Evolutionary conservation across 2,797 vertebrate genomes (phyloP).

Genomic region (Denticeps clupeoides): DNA sequence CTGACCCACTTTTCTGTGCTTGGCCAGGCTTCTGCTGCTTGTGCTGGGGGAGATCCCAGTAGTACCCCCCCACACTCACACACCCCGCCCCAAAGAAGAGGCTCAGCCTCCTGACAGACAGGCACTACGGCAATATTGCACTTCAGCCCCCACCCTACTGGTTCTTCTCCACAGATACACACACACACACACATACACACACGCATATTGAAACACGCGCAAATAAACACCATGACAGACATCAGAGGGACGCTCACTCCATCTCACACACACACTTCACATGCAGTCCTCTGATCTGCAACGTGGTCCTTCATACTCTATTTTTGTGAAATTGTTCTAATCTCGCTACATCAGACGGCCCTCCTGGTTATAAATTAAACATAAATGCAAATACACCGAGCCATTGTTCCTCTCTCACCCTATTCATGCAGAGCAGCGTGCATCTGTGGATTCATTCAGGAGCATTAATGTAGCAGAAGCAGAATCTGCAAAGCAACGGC

Average conservation of each 20-base stretch:
- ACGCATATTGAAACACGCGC: conserved; percentile 1
- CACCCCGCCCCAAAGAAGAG: conserved; percentile 40
- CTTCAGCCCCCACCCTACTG: not conserved
- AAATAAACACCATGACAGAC: not conserved
- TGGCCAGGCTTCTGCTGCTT: conserved; percentile 55
- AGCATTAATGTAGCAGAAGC: conserved; percentile 65
- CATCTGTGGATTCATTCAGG: conserved; percentile 64
- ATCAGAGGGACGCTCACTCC: not conserved
- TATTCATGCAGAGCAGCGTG: conserved; percentile 65
- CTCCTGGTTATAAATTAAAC: conserved; percentile 76
- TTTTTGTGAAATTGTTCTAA: conserved; percentile 66
- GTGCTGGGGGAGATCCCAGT: conserved; percentile 53
- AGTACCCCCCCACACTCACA: conserved; percentile 32
- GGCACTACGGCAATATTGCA: conserved; percentile 38
- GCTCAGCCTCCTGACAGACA: conserved; percentile 57
- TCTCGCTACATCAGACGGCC: conserved; percentile 69
- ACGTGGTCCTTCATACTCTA: conserved; percentile 34
- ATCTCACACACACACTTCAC: not conserved
- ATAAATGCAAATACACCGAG: conserved; percentile 71
- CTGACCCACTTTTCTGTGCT: conserved; percentile 67
- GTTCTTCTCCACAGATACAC: conserved; percentile 12
- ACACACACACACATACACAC: conserved; percentile 21
- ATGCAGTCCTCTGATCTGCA: not conserved
- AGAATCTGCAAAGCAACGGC: conserved; percentile 52
- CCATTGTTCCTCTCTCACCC: conserved; percentile 59